Base-by-base conservation (phyloP, 2,113 vertebrate genomes). In the Scortum barcoo region DNA sequence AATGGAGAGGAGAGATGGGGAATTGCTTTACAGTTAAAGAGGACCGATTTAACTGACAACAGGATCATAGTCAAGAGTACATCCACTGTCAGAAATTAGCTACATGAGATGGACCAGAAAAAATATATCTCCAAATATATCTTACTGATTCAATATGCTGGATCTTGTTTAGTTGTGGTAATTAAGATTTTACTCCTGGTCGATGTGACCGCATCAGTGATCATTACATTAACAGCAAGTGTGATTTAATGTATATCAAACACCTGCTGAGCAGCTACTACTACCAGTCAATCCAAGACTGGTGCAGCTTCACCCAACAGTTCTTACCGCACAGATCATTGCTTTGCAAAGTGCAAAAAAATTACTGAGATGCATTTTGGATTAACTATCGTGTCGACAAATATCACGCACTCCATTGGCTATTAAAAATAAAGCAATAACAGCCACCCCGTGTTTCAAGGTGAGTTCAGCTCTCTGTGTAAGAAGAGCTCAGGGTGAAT, bases 401-500 rank as follows among this genome's bases (percentile, higher is more conserved):
- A n/a, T n/a, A n/a, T n/a, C n/a, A n/a, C n/a, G n/a, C n/a, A n/a
- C n/a, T n/a, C n/a, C n/a, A n/a, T n/a, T n/a, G n/a, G 19, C 17
- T 10, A 13, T 22, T 72, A 28, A 28, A 69, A 76, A 76, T 68
- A 19, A 24, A 62, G 40, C 46, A 72, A n/a, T n/a, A n/a, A n/a
- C n/a, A n/a, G n/a, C n/a, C n/a, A n/a, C n/a, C n/a, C n/a, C 36
- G n/a, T 26, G 7, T 53, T 36, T 30, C 17, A 54, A 14, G 22
- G 16, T 26, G 30, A 80, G 30, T 58, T 86, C 51, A 76, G 61
- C 42, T 38, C 19, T 46, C 13, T 1, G 12, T 54, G 20, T 72
- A n/a, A 74, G 61, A 72, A 30, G 11, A 50, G 30, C 22, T 30
- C 24, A 71, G 12, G 67, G 70, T 69, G 46, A 70, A 80, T 69